Conservation (phyloP, 2,797 vertebrate species). For the Enteromius mattozi region DNA sequence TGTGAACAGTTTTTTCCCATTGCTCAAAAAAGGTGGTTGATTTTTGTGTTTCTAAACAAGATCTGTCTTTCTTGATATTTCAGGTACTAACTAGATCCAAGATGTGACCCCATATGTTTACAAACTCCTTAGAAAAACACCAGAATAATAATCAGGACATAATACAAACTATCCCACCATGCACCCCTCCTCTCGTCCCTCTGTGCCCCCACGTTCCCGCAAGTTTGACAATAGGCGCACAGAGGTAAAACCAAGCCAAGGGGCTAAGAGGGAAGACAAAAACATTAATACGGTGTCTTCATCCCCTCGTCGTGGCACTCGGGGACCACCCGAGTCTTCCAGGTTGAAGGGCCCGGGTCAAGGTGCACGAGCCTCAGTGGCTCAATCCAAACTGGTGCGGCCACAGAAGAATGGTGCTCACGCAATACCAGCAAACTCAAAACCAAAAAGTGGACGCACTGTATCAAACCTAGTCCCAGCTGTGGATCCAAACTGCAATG, state of each 20-base stretch:
- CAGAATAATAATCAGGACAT: conserved; percentile 10
- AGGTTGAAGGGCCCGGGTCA: conserved; percentile 71
- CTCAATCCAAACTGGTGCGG: conserved; percentile 68
- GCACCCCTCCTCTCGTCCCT: conserved; percentile 77
- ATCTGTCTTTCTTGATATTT: conserved; percentile 74
- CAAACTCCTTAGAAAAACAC: conserved; percentile 8
- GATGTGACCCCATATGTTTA: conserved; percentile 75
- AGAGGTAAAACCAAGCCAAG: conserved; percentile 70
- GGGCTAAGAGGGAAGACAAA: conserved; percentile 78
- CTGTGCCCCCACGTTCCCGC: conserved; percentile 74
- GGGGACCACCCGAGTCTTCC: conserved; percentile 67
- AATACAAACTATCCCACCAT: conserved; percentile 67
- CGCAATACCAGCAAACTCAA: conserved; percentile 70
- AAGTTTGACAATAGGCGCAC: conserved; percentile 74
- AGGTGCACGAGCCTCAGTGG: conserved; percentile 65
- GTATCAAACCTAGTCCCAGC: conserved; percentile 58
- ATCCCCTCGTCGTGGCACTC: conserved; percentile 65
- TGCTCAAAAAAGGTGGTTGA: not conserved
- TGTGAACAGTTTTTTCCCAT: not conserved
- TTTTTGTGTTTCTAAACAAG: conserved; percentile 21
- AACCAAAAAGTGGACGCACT: conserved; percentile 70
- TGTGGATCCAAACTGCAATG: conserved; percentile 92
- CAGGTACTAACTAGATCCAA: conserved; percentile 76
- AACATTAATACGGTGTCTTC: conserved; percentile 67
- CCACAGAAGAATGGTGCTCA: conserved; percentile 68